A percentile compares a stretch with the other conserved stretches of the same genome.
These are phyloP conservation scores for Halcyon senegalensis DNA, from an alignment of 2,113 vertebrate species.

Conservation along the genomic window DNA sequence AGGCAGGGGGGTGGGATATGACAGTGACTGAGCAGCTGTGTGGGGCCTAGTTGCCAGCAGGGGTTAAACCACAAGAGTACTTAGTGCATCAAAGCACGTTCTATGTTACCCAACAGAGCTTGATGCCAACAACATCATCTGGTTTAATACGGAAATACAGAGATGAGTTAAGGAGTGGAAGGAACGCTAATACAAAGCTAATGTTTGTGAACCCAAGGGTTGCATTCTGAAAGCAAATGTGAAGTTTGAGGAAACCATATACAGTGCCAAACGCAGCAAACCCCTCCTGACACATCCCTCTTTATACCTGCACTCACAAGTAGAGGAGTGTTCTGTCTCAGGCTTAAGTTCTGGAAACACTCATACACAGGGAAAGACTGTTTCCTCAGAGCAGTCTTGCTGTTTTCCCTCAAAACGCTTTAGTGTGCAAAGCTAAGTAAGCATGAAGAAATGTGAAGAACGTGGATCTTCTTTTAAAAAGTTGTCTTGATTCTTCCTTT, in stretches of 20 bases:
- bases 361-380: not conserved
- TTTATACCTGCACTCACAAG: not conserved
- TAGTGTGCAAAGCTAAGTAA: not conserved
- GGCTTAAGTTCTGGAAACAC: not conserved
- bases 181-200: not conserved
- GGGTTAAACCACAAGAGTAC: not conserved
- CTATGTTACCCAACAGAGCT: not conserved
- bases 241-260: not conserved
- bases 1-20: too few relatives aligned
- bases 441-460: not conserved
- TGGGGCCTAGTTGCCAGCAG: too few relatives aligned
- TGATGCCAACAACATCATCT: not conserved
- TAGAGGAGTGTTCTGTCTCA: not conserved
- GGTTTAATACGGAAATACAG: not conserved
- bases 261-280: not conserved
- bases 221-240: not conserved
- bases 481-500: not conserved
- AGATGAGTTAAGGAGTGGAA: not conserved
- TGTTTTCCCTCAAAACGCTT: not conserved
- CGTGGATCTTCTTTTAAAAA: not conserved
- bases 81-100: not conserved
- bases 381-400: not conserved
- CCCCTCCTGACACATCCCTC: not conserved
- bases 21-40: too few relatives aligned
- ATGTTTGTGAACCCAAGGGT: not conserved